Conservation (phyloP, 2,888 invertebrate species). For the Heliothis peltigera region DNA sequence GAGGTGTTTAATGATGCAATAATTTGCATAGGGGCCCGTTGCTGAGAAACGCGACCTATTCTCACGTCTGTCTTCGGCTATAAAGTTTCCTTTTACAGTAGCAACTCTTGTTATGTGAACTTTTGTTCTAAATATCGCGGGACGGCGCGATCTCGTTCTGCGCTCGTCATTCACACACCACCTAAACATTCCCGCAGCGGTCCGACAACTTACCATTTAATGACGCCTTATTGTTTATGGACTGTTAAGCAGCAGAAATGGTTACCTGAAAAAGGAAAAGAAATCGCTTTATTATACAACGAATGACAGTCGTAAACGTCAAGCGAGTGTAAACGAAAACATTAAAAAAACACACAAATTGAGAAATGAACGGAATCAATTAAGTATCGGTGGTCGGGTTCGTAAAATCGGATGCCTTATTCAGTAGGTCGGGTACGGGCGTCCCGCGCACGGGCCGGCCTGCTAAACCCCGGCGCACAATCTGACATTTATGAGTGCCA, state of each 20-base stretch:
- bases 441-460: constrained; percentile 75
- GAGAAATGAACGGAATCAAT: constrained; percentile 83
- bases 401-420: constrained; percentile 67
- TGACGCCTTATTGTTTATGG: constrained; percentile 70
- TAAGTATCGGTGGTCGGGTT: constrained; percentile 71
- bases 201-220: constrained; percentile 78
- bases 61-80: constrained; percentile 83
- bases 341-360: constrained; percentile 70
- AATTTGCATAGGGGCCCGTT: constrained; percentile 87
- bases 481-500: constrained; percentile 90
- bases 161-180: constrained; percentile 58
- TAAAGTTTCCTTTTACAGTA: constrained; percentile 78
- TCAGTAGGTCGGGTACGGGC: constrained; percentile 66
- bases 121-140: constrained; percentile 70
- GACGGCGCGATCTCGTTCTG: constrained; percentile 52
- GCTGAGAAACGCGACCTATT: constrained; percentile 79
- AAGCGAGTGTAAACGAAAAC: constrained; percentile 60
- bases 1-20: constrained; percentile 89
- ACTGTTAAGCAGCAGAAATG: constrained; percentile 71
- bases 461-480: constrained; percentile 87
- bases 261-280: constrained; percentile 82
- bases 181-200: constrained; percentile 51
- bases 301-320: constrained; percentile 68
- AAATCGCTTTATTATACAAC: constrained; percentile 72
- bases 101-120: constrained; percentile 77